Evolutionary conservation across 2,797 vertebrate species (phyloP).

Genomic region (Peromyscus eremicus): DNA sequence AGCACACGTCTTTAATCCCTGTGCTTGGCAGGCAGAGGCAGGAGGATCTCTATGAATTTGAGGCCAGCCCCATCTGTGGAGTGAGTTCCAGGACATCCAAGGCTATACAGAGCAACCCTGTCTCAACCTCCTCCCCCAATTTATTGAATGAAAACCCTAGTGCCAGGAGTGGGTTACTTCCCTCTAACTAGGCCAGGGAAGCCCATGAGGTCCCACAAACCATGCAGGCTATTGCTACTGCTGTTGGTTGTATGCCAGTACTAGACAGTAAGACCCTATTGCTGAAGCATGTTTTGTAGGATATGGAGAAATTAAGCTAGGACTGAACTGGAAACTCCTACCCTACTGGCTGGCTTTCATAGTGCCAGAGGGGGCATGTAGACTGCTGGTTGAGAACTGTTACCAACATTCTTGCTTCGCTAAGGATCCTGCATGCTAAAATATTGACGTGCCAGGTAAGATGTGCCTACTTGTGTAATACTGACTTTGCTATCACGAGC

Average conservation of each 20-base stretch:
- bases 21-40: background rate
- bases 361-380: background rate
- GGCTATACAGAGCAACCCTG: background rate
- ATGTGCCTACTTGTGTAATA: background rate
- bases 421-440: background rate
- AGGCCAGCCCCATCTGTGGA: background rate
- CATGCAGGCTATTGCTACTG: background rate
- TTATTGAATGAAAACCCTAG: background rate
- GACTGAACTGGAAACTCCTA: background rate
- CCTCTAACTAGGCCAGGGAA: background rate
- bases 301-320: background rate
- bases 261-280: background rate
- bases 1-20: background rate
- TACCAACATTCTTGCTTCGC: background rate
- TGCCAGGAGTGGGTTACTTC: background rate
- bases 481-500: background rate
- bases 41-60: background rate
- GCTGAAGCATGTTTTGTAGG: background rate
- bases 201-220: background rate
- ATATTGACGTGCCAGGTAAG: background rate
- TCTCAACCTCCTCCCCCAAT: background rate
- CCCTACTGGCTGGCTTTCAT: background rate
- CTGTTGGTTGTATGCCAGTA: background rate
- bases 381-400: background rate
- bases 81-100: background rate